These are phyloP conservation scores for Xenopus petersii DNA, from an alignment of 2,797 vertebrate genomes.

Conservation along the genomic window DNA sequence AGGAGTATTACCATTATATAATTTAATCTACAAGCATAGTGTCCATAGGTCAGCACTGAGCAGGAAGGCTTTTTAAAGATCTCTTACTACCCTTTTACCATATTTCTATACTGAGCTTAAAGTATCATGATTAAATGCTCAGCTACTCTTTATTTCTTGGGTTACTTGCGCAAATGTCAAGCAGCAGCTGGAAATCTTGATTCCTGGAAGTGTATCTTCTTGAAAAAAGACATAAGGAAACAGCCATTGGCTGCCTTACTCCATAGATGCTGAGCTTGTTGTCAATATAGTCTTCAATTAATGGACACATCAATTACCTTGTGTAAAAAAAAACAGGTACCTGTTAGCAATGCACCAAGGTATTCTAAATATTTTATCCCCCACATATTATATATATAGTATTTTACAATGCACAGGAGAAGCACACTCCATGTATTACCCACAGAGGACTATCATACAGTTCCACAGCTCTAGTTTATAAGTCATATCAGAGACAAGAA, in stretches of 20 bases:
- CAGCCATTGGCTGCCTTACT: slow-evolving; percentile 4
- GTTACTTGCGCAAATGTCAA: background rate
- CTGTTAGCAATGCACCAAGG: too few species aligned
- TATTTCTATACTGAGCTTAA: too few species aligned
- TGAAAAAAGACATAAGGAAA: slow-evolving; percentile 6
- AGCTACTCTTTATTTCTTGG: too few species aligned
- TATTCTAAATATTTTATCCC: too few species aligned
- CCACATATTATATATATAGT: too few species aligned
- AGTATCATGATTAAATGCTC: too few species aligned
- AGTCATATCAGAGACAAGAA: background rate
- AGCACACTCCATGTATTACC: background rate
- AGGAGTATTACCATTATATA: background rate
- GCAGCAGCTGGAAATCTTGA: too few species aligned
- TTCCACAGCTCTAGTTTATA: background rate
- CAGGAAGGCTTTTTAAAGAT: background rate
- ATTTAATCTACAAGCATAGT: too few species aligned
- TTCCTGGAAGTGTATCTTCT: too few species aligned
- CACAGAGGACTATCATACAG: background rate
- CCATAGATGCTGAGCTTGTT: background rate
- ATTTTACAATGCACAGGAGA: too few species aligned
- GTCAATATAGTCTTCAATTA: slow-evolving; percentile 26
- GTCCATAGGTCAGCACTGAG: background rate
- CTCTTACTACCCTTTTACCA: background rate
- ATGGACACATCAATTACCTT: slow-evolving; percentile 1
- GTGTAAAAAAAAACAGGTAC: slow-evolving; percentile 6